Base-by-base conservation (phyloP, 2,888 invertebrate genomes). In the Lasioglossum figueresi region DNA sequence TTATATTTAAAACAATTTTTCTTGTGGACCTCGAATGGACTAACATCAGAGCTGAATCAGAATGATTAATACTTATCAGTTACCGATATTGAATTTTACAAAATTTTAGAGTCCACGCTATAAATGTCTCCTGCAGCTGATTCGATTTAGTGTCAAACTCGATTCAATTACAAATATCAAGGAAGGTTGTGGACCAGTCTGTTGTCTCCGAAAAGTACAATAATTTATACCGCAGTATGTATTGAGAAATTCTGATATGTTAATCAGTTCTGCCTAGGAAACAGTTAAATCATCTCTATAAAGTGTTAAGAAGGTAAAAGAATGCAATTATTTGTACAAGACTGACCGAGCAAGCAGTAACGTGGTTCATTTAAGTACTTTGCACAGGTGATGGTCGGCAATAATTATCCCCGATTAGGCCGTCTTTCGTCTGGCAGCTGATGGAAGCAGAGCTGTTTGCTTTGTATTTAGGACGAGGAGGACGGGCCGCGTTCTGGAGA, bases 381-480 rank as follows among this genome's bases (percentile, higher is more conserved):
- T 70, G 40, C 6, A 63, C 43, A 63, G 63, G 76, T 14, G 79
- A 79, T 27, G 45, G 23, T 48, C 14, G 66, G 40, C 73, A 63
- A 72, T 56, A 71, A 81, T 81, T 82, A 82, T 78, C 71, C 63
- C 45, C 78, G 82, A 78, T 82, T 82, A 82, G 78, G 43, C 19
- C 23, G 66, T 52, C 40, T 48, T 78, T 73, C 31, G 59, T 23
- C 37, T 43, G 75, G 56, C 66, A 80, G 80, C 45, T 76, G 76
- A 52, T 37, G 34, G 77, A n/a, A 56, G 19, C 71, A 40, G 45
- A n/a, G 23, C 70, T 70, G 73, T 48, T 73, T 73, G 73, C 43
- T 56, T 74, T 56, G 52, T 37, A 56, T 74, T 74, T 56, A 56
- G 45, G 45, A 31, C 31, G 48, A 31, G 73, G 75, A 71, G 52